Base-by-base conservation (phyloP, 1,140 invertebrate genomes). In the Coboldia fuscipes region DNA sequence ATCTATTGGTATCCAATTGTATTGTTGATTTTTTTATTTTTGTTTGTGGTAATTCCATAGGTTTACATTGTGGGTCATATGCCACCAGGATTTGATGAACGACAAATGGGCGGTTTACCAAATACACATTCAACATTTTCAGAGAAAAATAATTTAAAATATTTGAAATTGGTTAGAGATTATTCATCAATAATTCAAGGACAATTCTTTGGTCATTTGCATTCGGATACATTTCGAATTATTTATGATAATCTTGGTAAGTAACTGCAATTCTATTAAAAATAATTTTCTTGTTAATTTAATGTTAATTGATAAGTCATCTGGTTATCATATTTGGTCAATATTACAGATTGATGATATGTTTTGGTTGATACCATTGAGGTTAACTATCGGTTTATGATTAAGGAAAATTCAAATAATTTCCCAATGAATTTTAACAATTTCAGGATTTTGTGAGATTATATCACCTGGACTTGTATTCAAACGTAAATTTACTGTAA, bases 121-220 rank as follows among this genome's bases (percentile, higher is more conserved):
- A 57, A 57, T 34, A 56, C 58, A 5, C 60, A 68, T 41, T 53
- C 62, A 21, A 61, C 61, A 30, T 70, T 68, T 42, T 68, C 62
- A 19, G 67, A 75, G 34, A 64, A 66, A 33, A 70, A 76, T 43
- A 77, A 78, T 47, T 60, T 61, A 24, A 63, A 62, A 30, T 89
- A 84, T 49, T 46, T 88, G 17, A 58, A 72, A 30, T 55, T 77
- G 37, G 67, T 90, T 1, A 62, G 72, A 9, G 68, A 68, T 38
- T 78, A 78, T 48, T 65, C 75, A 9, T 58, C 68, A 35, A 77
- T 83, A 35, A 90, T 92, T 37, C 70, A 75, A 8, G 85, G 82
- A 19, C 86, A 92, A 56, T 88, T 92, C 57, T 92, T 88, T 45
- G 86, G 85, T 3, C 84, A 92, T 50, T 66, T 82, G 37, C 88